These are phyloP conservation scores for Micromys minutus DNA, from an alignment of 2,113 vertebrate species.

Conservation along the genomic window DNA sequence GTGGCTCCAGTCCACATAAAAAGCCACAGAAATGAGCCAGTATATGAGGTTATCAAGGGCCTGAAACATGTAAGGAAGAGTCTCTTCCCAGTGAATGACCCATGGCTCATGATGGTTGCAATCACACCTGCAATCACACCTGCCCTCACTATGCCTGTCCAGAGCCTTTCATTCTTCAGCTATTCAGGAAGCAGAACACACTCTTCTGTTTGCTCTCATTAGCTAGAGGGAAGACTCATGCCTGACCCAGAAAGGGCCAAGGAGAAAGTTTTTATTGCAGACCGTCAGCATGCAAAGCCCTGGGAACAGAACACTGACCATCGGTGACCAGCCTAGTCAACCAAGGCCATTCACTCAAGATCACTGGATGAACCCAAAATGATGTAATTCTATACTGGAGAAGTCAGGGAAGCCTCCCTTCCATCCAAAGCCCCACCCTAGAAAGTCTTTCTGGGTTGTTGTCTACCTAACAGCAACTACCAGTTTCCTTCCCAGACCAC, in stretches of 20 bases:
- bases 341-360: fast-evolving
- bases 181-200: background rate
- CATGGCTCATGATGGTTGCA: background rate
- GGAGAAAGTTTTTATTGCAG: fast-evolving
- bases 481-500: background rate
- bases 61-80: background rate
- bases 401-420: background rate
- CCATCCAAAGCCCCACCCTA: fast-evolving
- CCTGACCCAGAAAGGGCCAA: background rate
- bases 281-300: fast-evolving
- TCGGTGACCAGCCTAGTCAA: fast-evolving
- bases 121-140: background rate
- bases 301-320: fast-evolving
- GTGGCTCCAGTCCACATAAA: background rate
- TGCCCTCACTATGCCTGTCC: background rate
- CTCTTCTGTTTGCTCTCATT: too few relatives aligned
- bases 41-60: too few relatives aligned
- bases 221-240: background rate
- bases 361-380: background rate
- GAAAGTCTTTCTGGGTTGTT: background rate
- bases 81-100: background rate
- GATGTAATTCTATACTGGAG: background rate
- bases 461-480: background rate
- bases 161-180: fast-evolving
- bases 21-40: background rate